Evolutionary conservation across 2,113 vertebrate species (phyloP).

Genomic region (Rhadina sibilatrix): DNA sequence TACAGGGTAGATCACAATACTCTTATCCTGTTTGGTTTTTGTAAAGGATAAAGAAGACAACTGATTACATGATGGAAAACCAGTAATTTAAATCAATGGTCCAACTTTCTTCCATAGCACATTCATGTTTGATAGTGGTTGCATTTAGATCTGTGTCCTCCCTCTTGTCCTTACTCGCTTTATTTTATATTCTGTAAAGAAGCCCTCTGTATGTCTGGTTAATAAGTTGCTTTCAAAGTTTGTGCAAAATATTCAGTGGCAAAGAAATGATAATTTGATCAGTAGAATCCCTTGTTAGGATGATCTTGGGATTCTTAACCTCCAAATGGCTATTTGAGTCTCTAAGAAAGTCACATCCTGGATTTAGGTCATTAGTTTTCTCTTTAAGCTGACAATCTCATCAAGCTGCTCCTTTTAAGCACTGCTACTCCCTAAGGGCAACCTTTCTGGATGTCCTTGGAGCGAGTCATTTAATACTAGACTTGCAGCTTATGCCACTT

Average conservation of each 20-base stretch:
- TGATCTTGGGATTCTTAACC: background rate
- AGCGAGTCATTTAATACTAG: background rate
- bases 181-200: background rate
- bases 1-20: background rate
- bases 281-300: background rate
- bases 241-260: background rate
- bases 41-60: background rate
- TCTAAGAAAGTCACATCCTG: constrained; percentile 1
- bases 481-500: background rate
- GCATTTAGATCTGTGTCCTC: background rate
- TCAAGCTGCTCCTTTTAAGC: constrained; percentile 28
- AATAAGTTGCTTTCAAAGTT: background rate
- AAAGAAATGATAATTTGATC: background rate
- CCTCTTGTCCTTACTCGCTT: background rate
- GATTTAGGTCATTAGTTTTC: constrained; percentile 33
- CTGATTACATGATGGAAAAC: background rate
- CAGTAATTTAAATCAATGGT: background rate
- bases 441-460: constrained; percentile 16
- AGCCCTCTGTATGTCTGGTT: rapidly evolving
- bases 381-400: constrained; percentile 35
- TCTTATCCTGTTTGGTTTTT: background rate
- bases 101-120: background rate
- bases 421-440: background rate
- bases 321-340: background rate
- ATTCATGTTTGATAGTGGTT: background rate